A percentile compares a stretch with the other conserved stretches of the same genome.
phyloP scores from a whole-genome alignment of 2,888 invertebrate genomes.

The Gisinianus flammeolus region DNA sequence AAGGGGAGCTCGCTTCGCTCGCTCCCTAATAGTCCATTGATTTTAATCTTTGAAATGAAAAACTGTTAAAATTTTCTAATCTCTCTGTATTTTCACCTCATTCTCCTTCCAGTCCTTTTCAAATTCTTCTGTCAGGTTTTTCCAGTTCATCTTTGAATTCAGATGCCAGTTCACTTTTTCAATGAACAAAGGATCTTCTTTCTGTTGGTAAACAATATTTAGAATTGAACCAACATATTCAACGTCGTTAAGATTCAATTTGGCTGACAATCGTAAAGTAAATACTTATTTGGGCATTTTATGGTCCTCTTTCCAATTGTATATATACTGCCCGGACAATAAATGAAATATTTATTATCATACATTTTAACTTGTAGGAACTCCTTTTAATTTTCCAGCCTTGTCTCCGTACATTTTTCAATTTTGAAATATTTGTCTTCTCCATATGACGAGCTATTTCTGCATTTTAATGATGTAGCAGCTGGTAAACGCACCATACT shows the following conservation, averaged over 20 bases:
- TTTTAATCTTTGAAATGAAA: too few relatives aligned
- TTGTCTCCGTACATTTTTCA: background rate
- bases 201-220: conserved; percentile 18
- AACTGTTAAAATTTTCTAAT: too few relatives aligned
- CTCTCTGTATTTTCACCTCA: background rate
- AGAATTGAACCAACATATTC: conserved; percentile 31
- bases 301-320: conserved; percentile 30
- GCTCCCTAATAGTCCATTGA: too few relatives aligned
- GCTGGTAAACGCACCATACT: too few relatives aligned
- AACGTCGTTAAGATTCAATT: conserved; percentile 38
- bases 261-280: conserved; percentile 32
- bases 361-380: conserved; percentile 43
- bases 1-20: too few relatives aligned
- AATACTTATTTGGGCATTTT: conserved; percentile 38
- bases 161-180: conserved; percentile 27
- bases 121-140: background rate
- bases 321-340: conserved; percentile 38
- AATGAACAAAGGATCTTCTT: conserved; percentile 8
- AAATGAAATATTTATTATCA: conserved; percentile 41
- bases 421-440: too few relatives aligned
- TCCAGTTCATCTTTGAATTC: conserved; percentile 3
- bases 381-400: background rate
- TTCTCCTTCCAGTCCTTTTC: background rate
- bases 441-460: too few relatives aligned
- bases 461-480: too few relatives aligned